Percentiles rank a stretch among this genome's conserved stretches.
These are phyloP conservation scores for Cynopterus sphinx DNA, from an alignment of 2,797 vertebrate genomes.

Conservation along the genomic window DNA sequence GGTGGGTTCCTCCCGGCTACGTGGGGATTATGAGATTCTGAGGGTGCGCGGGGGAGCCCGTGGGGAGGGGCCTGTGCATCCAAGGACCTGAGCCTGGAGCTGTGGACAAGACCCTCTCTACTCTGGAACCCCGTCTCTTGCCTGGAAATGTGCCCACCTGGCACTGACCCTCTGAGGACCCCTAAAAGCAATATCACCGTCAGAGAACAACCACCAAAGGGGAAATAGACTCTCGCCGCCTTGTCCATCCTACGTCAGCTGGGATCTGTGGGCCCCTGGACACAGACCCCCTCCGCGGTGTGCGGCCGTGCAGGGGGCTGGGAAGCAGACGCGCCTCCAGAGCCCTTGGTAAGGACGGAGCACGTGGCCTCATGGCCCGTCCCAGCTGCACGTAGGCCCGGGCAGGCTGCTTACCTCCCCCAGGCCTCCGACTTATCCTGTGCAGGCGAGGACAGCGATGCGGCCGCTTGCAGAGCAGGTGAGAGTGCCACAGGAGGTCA, in stretches of 20 bases:
- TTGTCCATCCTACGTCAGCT: neutral
- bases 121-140: neutral
- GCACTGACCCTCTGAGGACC: neutral
- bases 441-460: rapidly evolving
- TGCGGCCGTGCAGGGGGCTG: rapidly evolving
- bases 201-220: neutral
- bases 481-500: rapidly evolving
- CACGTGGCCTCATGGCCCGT: rapidly evolving
- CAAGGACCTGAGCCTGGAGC: no score
- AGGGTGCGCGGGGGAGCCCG: neutral
- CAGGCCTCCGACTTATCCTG: no score
- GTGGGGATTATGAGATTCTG: neutral
- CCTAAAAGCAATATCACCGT: neutral
- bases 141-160: neutral
- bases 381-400: rapidly evolving
- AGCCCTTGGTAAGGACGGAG: rapidly evolving
- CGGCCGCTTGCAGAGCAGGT: rapidly evolving
- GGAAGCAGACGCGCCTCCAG: neutral
- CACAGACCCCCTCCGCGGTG: rapidly evolving
- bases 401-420: rapidly evolving
- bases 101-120: rapidly evolving
- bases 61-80: neutral
- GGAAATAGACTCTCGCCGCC: neutral
- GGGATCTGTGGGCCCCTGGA: no score
- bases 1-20: neutral